Conservation (phyloP, 2,888 invertebrate species). For the Branchellion lobata region DNA sequence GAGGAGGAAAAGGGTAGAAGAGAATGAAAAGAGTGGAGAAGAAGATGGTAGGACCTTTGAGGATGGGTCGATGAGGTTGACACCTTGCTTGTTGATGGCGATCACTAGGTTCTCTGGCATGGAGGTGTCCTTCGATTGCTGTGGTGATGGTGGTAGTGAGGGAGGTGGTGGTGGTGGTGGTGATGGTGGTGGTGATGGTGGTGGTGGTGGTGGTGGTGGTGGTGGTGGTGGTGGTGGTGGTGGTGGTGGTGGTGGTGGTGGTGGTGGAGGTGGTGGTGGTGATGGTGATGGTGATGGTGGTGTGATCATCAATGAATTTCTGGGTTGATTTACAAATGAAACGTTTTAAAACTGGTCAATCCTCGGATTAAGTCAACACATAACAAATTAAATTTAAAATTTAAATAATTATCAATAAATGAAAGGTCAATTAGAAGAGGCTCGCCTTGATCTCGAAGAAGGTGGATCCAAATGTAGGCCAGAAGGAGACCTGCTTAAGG, state of each 20-base stretch:
- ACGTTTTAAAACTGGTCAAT: too few relatives aligned
- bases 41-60: slow-evolving; percentile 88
- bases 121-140: slow-evolving; percentile 93
- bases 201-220: neutral
- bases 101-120: slow-evolving; percentile 94
- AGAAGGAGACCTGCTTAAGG: slow-evolving; percentile 90
- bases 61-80: slow-evolving; percentile 95
- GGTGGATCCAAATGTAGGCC: slow-evolving; percentile 99
- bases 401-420: too few relatives aligned
- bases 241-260: too few relatives aligned
- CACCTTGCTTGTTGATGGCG: slow-evolving; percentile 98
- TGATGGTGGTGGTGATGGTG: neutral
- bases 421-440: neutral
- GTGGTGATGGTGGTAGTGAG: slow-evolving; percentile 52
- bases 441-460: slow-evolving; percentile 89
- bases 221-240: too few relatives aligned
- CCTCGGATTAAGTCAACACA: neutral
- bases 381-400: too few relatives aligned
- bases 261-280: too few relatives aligned
- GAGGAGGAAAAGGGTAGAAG: too few relatives aligned
- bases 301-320: too few relatives aligned
- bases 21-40: too few relatives aligned
- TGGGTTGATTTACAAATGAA: too few relatives aligned
- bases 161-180: neutral
- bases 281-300: too few relatives aligned